Conservation (phyloP, 2,113 vertebrate genomes). For the Leucopsar rothschildi region DNA sequence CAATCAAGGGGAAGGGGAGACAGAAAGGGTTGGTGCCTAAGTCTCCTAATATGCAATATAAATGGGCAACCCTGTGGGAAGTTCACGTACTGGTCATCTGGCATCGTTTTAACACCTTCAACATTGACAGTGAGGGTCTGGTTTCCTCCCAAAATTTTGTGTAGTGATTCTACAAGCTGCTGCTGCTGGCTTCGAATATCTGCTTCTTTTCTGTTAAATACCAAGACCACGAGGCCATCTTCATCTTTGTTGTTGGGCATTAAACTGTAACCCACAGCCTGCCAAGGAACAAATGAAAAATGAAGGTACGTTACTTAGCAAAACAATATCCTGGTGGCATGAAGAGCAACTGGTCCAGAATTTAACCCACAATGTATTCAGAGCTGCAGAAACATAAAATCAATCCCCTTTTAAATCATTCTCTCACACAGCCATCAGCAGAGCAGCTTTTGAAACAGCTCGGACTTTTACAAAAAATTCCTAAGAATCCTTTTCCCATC, state of each 20-base stretch:
- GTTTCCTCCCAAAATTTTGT: constrained; percentile 89
- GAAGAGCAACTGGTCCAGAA: not conserved
- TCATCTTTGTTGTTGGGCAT: constrained; percentile 92
- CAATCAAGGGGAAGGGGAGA: not conserved
- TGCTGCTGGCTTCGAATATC: constrained; percentile 92
- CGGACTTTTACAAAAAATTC: not conserved
- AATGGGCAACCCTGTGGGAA: not conserved
- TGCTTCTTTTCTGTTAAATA: constrained; percentile 89
- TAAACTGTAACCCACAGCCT: constrained; percentile 96
- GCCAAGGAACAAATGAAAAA: not conserved
- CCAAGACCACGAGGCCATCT: constrained; percentile 89
- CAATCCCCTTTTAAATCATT: not conserved
- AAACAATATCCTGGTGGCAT: not conserved
- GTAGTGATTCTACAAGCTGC: constrained; percentile 92
- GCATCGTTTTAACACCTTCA: constrained; percentile 90
- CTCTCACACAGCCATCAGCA: not conserved
- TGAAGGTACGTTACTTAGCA: not conserved
- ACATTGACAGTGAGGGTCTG: constrained; percentile 91
- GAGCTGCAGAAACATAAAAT: not conserved
- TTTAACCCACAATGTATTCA: not conserved
- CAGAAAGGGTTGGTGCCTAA: too few species aligned
- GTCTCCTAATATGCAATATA: not conserved
- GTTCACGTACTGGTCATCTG: constrained; percentile 90
- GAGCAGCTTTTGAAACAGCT: not conserved
- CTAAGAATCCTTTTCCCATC: not conserved